Conservation (phyloP, 2,888 invertebrate genomes). For the Platerodrilus igneus region DNA sequence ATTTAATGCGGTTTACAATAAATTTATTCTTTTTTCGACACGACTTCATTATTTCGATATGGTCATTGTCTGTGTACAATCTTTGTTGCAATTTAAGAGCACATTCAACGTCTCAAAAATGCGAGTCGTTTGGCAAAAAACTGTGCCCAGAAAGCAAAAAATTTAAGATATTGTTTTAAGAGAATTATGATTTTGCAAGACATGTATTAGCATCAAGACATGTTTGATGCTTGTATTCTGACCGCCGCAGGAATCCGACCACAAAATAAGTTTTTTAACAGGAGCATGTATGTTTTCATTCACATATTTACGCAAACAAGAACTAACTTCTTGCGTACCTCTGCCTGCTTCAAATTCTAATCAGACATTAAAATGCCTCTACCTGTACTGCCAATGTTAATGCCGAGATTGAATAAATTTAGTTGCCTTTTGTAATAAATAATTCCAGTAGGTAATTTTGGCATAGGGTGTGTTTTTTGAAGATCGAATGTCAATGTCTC, state of each 20-base stretch:
- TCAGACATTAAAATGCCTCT: slow-evolving; percentile 27
- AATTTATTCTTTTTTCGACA: slow-evolving; percentile 26
- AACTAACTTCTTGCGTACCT: slow-evolving; percentile 30
- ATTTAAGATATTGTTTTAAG: slow-evolving; percentile 21
- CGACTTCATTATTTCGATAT: slow-evolving; percentile 26
- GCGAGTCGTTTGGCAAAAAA: slow-evolving; percentile 28
- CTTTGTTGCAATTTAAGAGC: slow-evolving; percentile 25
- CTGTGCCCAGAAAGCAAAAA: slow-evolving; percentile 30
- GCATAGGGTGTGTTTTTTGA: slow-evolving; percentile 25
- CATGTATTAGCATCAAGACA: slow-evolving; percentile 21
- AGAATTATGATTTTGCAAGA: slow-evolving; percentile 20
- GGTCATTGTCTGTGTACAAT: slow-evolving; percentile 26
- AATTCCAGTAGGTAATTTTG: slow-evolving; percentile 26
- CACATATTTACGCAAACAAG: slow-evolving; percentile 28
- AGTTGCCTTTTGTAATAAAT: slow-evolving; percentile 30
- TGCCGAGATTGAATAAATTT: slow-evolving; percentile 27
- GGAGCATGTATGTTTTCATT: too few species aligned
- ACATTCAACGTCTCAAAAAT: slow-evolving; percentile 30
- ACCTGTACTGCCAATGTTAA: slow-evolving; percentile 25
- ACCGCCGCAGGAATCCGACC: slow-evolving; percentile 30
- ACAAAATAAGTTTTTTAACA: too few species aligned
- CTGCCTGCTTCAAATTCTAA: slow-evolving; percentile 30
- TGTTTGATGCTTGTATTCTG: slow-evolving; percentile 30
- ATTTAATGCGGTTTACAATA: slow-evolving; percentile 20
- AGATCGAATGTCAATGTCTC: slow-evolving; percentile 2